Percentiles rank a stretch among this genome's conserved stretches.
These are phyloP conservation scores for Phengaris arion DNA, from an alignment of 2,888 invertebrate genomes.

Conservation along the genomic window DNA sequence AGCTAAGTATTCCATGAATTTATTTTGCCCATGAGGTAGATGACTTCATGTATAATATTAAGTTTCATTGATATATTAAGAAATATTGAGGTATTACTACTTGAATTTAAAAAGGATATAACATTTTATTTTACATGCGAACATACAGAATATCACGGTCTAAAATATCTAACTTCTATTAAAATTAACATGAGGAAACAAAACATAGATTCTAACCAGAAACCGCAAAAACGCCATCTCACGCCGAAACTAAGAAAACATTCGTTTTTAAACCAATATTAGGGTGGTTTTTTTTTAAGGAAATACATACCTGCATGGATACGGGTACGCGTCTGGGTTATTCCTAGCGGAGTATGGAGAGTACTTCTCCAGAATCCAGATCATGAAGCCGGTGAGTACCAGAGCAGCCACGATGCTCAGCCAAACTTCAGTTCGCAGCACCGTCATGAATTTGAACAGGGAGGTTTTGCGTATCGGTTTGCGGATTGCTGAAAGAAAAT, in stretches of 20 bases:
- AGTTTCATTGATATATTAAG: too few relatives aligned
- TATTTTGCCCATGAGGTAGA: too few relatives aligned
- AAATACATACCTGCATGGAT: slow-evolving; percentile 75
- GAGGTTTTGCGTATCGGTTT: slow-evolving; percentile 89
- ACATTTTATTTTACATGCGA: background rate
- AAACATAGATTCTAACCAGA: background rate
- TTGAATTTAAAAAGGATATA: background rate
- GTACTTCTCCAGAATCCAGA: slow-evolving; percentile 93
- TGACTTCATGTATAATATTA: too few relatives aligned
- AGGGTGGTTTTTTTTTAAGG: too few relatives aligned
- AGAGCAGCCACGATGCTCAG: slow-evolving; percentile 91
- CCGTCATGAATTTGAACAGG: slow-evolving; percentile 96
- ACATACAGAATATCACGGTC: background rate
- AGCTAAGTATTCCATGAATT: too few relatives aligned
- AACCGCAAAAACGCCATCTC: background rate
- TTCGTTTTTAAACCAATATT: background rate
- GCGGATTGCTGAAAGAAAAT: slow-evolving; percentile 83
- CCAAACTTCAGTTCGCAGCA: slow-evolving; percentile 92
- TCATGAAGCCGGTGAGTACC: slow-evolving; percentile 89
- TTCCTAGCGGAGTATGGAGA: slow-evolving; percentile 94
- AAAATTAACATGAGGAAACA: background rate
- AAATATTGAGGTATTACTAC: too few relatives aligned
- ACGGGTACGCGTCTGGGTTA: slow-evolving; percentile 88
- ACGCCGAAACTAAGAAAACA: background rate
- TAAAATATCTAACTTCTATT: too few relatives aligned